Percentiles rank a stretch among this genome's conserved stretches.
These are phyloP conservation scores for Larimichthys crocea DNA, from an alignment of 2,113 vertebrate genomes.

Conservation along the genomic window DNA sequence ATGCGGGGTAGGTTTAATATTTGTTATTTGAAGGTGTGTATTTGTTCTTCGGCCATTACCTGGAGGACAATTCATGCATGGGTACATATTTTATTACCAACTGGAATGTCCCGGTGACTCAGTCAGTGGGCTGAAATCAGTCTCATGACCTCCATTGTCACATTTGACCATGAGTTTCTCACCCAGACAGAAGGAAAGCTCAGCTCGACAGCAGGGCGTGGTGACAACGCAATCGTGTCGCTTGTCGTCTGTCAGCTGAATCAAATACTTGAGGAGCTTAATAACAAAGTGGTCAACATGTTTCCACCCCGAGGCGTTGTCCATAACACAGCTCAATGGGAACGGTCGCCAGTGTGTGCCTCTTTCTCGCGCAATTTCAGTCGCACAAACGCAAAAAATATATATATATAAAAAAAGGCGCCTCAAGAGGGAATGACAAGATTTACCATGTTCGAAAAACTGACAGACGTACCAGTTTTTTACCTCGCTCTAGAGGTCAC, in stretches of 20 bases:
- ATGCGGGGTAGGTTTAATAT: background rate
- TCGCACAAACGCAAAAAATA: too few relatives aligned
- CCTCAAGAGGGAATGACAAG: too few relatives aligned
- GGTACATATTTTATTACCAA: background rate
- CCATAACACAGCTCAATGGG: background rate
- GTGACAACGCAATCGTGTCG: background rate
- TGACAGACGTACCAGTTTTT: too few relatives aligned
- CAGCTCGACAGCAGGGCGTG: background rate
- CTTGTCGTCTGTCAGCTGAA: background rate
- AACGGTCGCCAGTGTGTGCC: too few relatives aligned
- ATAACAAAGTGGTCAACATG: background rate
- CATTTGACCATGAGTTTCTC: background rate
- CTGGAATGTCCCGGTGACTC: conserved; percentile 35
- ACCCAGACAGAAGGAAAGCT: background rate
- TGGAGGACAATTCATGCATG: background rate
- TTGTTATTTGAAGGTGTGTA: background rate
- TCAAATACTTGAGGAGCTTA: background rate
- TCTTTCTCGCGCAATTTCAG: too few relatives aligned
- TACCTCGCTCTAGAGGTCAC: too few relatives aligned
- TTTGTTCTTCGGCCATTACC: background rate
- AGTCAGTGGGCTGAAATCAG: background rate
- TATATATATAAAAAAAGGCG: too few relatives aligned
- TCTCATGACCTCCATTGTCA: conserved; percentile 30
- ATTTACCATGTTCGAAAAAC: too few relatives aligned
- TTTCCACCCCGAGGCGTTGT: background rate